Evolutionary conservation across 2,113 vertebrate genomes (phyloP).

Genomic region (Bubo bubo): DNA sequence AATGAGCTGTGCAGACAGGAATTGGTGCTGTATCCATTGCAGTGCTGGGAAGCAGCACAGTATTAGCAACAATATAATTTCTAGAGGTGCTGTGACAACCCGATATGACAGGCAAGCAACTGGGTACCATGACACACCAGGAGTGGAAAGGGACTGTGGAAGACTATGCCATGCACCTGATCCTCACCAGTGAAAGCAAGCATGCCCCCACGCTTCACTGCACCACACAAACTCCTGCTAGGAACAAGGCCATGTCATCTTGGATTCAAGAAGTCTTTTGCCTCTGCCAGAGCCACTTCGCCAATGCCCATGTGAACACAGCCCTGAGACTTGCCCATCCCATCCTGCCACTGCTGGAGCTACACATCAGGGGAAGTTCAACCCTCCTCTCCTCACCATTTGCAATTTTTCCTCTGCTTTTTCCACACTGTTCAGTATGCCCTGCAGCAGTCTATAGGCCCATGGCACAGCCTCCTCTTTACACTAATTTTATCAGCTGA

Average conservation of each 20-base stretch:
- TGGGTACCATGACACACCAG: too few relatives aligned
- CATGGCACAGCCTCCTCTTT: neutral
- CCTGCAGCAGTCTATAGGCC: neutral
- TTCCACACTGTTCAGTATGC: too few relatives aligned
- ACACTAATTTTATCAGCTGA: neutral
- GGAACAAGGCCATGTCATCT: neutral
- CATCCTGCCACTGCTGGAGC: neutral
- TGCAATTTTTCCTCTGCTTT: neutral
- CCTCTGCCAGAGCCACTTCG: neutral
- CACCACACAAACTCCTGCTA: neutral
- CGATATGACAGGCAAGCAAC: rapidly evolving
- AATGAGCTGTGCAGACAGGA: neutral
- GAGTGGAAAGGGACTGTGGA: neutral
- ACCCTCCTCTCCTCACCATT: neutral
- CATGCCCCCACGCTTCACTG: neutral
- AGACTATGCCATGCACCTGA: too few relatives aligned
- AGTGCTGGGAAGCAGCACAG: neutral
- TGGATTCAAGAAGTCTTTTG: neutral
- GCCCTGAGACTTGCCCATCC: neutral
- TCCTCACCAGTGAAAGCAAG: too few relatives aligned
- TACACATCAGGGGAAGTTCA: too few relatives aligned
- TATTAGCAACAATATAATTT: too few relatives aligned
- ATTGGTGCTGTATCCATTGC: rapidly evolving
- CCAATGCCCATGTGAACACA: rapidly evolving
- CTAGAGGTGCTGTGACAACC: too few relatives aligned